Percentiles rank a stretch among this genome's conserved stretches.
phyloP scores from a whole-genome alignment of 2,888 invertebrate genomes.

The Leucozona laternaria region DNA sequence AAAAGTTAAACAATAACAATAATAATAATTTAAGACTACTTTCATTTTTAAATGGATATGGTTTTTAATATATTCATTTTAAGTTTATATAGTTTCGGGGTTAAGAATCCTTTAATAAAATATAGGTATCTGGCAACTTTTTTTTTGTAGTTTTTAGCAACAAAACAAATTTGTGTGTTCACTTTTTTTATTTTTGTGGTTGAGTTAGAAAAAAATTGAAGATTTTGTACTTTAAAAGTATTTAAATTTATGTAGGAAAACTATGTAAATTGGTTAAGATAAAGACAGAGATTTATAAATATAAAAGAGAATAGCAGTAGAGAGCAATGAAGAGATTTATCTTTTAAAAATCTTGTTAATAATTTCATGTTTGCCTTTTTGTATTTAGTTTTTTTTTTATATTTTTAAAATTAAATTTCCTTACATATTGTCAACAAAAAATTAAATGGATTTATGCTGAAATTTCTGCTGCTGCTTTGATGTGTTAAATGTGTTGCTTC shows the following conservation, averaged over 20 bases:
- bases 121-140: slow-evolving; percentile 43
- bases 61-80: slow-evolving; percentile 32
- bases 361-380: slow-evolving; percentile 7
- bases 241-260: slow-evolving; percentile 45
- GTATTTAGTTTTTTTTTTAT: neutral
- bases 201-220: slow-evolving; percentile 16
- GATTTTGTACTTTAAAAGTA: slow-evolving; percentile 65
- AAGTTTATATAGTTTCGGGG: slow-evolving; percentile 37
- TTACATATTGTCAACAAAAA: slow-evolving; percentile 58
- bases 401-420: slow-evolving; percentile 27
- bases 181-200: neutral
- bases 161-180: slow-evolving; percentile 10
- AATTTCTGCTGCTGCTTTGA: slow-evolving; percentile 50
- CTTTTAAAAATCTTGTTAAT: slow-evolving; percentile 20
- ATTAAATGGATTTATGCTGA: slow-evolving; percentile 45
- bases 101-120: slow-evolving; percentile 36
- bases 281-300: slow-evolving; percentile 23
- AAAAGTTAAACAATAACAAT: slow-evolving; percentile 58
- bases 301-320: slow-evolving; percentile 19
- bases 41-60: slow-evolving; percentile 59
- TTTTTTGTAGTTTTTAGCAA: slow-evolving; percentile 51
- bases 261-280: slow-evolving; percentile 53
- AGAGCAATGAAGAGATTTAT: slow-evolving; percentile 7
- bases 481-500: slow-evolving; percentile 62
- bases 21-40: slow-evolving; percentile 41